Conservation (phyloP, 2,888 invertebrate genomes). For the Colletes collaris region DNA sequence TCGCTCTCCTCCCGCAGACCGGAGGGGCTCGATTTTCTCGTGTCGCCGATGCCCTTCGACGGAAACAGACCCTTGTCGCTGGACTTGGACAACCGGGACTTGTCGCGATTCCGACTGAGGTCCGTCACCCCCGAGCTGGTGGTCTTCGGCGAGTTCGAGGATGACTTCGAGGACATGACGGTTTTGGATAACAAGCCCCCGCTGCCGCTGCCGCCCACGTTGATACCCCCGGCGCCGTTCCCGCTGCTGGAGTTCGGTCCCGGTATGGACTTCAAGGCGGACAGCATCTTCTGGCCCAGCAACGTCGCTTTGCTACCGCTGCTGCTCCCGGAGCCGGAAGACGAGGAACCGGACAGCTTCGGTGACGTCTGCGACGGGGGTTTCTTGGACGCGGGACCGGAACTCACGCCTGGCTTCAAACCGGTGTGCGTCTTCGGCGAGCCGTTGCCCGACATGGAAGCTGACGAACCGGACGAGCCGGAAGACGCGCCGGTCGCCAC, state of each 20-base stretch:
- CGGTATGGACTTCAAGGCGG: constrained; percentile 76
- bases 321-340: constrained; percentile 66
- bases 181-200: constrained; percentile 68
- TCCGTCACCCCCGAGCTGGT: constrained; percentile 84
- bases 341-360: constrained; percentile 71
- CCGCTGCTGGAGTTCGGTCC: constrained; percentile 72
- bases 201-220: constrained; percentile 57
- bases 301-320: constrained; percentile 79
- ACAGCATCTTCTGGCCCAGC: constrained; percentile 76
- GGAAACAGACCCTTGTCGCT: constrained; percentile 88
- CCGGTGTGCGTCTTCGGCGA: constrained; percentile 92
- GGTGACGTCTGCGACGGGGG: constrained; percentile 85
- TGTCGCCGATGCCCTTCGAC: constrained; percentile 84
- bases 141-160: constrained; percentile 87
- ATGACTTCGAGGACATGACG: constrained; percentile 76
- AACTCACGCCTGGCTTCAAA: constrained; percentile 92
- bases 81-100: constrained; percentile 86
- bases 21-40: constrained; percentile 88
- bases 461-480: constrained; percentile 83
- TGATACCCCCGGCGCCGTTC: constrained; percentile 44
- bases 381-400: constrained; percentile 93
- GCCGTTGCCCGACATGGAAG: constrained; percentile 83
- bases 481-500: constrained; percentile 74
- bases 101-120: constrained; percentile 86
- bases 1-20: constrained; percentile 87